These are phyloP conservation scores for Lates calcarifer DNA, from an alignment of 2,113 vertebrate species.

Conservation along the genomic window DNA sequence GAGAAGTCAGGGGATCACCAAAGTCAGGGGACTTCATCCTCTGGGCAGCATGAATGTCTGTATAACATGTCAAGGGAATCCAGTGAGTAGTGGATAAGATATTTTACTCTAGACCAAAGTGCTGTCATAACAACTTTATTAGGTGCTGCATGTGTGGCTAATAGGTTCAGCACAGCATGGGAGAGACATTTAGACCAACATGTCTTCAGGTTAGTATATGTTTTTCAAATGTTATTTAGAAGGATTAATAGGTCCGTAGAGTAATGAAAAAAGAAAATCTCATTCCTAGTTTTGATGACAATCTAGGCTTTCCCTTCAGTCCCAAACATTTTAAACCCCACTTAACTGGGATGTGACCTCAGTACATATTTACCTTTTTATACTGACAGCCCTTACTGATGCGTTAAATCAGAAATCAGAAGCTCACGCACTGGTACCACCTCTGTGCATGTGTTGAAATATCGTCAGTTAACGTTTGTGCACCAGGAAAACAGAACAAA, in stretches of 20 bases:
- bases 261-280: not conserved
- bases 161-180: not conserved
- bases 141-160: not conserved
- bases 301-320: not conserved
- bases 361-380: not conserved
- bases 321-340: not conserved
- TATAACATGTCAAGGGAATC: no score
- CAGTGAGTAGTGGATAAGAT: no score
- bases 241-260: not conserved
- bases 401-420: not conserved
- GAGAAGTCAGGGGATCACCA: no score
- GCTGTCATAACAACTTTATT: not conserved
- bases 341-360: not conserved
- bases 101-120: no score
- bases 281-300: not conserved
- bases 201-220: not conserved
- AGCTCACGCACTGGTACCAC: not conserved
- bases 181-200: not conserved
- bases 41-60: no score
- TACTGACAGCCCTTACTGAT: not conserved
- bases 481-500: not conserved
- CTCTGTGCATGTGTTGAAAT: not conserved
- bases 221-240: not conserved
- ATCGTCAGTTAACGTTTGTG: conserved; percentile 8
- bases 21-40: no score